Evolutionary conservation across 2,113 vertebrate species (phyloP).

Genomic region (Athene noctua): DNA sequence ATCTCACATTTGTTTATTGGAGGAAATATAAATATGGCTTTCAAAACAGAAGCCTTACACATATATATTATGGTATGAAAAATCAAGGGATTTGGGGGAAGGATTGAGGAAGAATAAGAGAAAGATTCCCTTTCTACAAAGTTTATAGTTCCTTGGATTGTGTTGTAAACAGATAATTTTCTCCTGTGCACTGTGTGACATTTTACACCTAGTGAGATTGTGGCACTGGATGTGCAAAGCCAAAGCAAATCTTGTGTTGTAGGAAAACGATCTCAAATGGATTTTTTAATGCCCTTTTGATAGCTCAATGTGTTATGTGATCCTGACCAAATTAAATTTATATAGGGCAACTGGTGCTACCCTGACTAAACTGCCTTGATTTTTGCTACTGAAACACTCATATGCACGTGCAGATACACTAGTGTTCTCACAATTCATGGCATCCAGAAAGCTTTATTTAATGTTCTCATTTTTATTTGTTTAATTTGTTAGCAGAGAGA

Average conservation of each 20-base stretch:
- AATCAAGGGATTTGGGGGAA: not conserved
- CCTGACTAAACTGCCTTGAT: not conserved
- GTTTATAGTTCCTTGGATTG: not conserved
- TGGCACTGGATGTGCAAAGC: not conserved
- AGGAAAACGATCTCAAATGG: not conserved
- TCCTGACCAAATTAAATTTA: conserved; percentile 20
- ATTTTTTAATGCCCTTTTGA: not conserved
- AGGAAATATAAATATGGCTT: conserved; percentile 21
- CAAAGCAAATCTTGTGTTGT: not conserved
- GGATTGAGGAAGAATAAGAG: not conserved
- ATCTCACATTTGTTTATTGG: conserved; percentile 22
- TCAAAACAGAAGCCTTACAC: not conserved
- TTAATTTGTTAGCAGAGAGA: conserved; percentile 19
- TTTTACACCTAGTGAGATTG: not conserved
- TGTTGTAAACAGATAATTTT: not conserved
- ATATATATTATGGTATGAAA: not conserved
- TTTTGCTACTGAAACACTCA: conserved; percentile 1
- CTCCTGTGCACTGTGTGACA: not conserved
- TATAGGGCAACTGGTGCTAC: not conserved
- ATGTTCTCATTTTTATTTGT: conserved; percentile 17
- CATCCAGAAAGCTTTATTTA: conserved; percentile 6
- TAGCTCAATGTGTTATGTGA: not conserved
- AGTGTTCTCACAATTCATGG: not conserved
- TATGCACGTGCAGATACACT: not conserved
- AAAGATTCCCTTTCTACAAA: not conserved